A percentile compares a stretch with the other conserved stretches of the same genome.
These are phyloP conservation scores for Blomia tropicalis DNA, from an alignment of 2,888 invertebrate genomes.

Conservation along the genomic window DNA sequence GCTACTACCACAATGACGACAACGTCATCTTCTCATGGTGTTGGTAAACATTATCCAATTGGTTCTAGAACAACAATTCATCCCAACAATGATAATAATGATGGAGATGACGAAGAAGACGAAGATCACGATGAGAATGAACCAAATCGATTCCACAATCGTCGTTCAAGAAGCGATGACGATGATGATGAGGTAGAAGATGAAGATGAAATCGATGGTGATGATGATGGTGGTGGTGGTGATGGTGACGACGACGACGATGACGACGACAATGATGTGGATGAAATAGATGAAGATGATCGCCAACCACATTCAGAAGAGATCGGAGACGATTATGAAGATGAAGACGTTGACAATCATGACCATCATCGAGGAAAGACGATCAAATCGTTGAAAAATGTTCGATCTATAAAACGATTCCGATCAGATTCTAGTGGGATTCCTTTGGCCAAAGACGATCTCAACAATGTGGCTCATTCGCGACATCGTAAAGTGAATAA, in stretches of 20 bases:
- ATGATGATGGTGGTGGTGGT: background rate
- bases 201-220: background rate
- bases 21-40: too few species aligned
- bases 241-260: background rate
- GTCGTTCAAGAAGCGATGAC: too few species aligned
- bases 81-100: background rate
- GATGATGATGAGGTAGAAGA: conserved; percentile 1
- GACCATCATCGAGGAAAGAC: background rate
- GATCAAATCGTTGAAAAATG: background rate
- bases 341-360: background rate
- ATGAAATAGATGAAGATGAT: background rate
- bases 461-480: background rate
- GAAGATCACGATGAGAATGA: background rate
- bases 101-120: background rate
- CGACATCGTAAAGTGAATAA: conserved; percentile 2
- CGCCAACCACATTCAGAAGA: background rate
- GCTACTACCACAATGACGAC: background rate
- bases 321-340: background rate
- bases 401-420: background rate
- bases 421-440: background rate
- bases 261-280: background rate
- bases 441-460: background rate
- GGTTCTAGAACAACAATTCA: background rate
- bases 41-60: too few species aligned
- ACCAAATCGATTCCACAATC: too few species aligned